Evolutionary conservation across 1,140 invertebrate species (phyloP), one percentile per base, ranked within the genome.

Genomic region (Ostrea denselamellosa): DNA sequence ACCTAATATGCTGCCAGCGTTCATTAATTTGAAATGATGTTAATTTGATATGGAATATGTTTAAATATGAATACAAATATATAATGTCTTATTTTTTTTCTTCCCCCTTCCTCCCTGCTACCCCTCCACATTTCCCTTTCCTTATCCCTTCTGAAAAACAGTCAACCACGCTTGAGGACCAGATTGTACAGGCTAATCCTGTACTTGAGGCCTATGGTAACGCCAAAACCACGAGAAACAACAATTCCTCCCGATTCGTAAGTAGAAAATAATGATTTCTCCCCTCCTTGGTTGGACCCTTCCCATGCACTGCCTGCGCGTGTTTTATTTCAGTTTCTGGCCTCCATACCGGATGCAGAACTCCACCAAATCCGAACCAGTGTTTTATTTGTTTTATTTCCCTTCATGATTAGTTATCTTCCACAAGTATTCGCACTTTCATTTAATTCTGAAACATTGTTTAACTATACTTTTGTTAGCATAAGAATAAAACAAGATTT

Each of bases 221-320:
- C 91, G 96, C 96, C 91, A 96, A 96, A 93, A 96, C 96, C 81
- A 95, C 96, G 54, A 93, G 96, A 93, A 96, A 96, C 92, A 96
- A 96, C 94, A 96, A 96, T 94, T 96, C 96, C 22, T 96, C 96
- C 65, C 93, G 96, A 93, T 96, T 96, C 93, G 96, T 95, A 92
- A 94, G 94, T 94, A 93, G 10, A n/a, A 34, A n/a, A 28, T 10
- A 28, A 17, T 28, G 68, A 25, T 28, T 28, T 34, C 68, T 34
- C 68, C 25, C 68, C 25, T 12, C 25, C 28, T 10, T 34, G 10
- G 68, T 77, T 77, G 68, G 68, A 77, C 68, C 68, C 68, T 77
- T 28, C 68, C 68, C 25, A 28, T 77, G 68, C 68, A 77, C 68
- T 77, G 68, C 68, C 25, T 77, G 68, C 68, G 68, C 68, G 82